A percentile compares a stretch with the other conserved stretches of the same genome.
phyloP scores from a whole-genome alignment of 1,140 invertebrate species.

The Triops cancriformis region DNA sequence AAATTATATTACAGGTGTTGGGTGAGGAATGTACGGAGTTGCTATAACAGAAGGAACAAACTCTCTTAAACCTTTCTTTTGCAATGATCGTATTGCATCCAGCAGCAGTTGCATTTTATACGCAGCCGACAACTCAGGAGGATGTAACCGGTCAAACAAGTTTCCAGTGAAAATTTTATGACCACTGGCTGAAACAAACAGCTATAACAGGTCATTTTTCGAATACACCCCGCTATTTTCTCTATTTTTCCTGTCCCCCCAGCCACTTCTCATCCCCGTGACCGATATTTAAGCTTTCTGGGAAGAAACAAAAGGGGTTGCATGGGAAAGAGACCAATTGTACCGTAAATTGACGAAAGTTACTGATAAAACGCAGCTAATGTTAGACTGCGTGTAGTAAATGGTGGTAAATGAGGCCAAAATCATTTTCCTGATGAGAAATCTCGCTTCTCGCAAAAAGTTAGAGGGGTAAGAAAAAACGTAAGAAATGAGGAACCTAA shows the following conservation, averaged over 20 bases:
- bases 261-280: not conserved
- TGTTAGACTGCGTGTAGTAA: too few relatives aligned
- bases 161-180: not conserved
- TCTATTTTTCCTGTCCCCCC: not conserved
- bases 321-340: too few relatives aligned
- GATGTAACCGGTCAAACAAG: not conserved
- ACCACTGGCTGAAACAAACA: not conserved
- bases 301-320: not conserved
- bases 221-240: not conserved
- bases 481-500: not conserved
- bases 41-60: not conserved
- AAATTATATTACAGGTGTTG: not conserved
- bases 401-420: too few relatives aligned
- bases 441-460: too few relatives aligned
- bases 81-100: not conserved
- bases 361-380: too few relatives aligned
- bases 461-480: too few relatives aligned
- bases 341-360: too few relatives aligned
- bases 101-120: not conserved
- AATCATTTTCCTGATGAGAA: too few relatives aligned
- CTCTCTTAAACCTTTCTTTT: not conserved
- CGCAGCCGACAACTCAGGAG: not conserved
- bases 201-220: not conserved
- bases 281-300: not conserved
- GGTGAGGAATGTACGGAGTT: not conserved